These are phyloP conservation scores for Eledona agricola DNA, from an alignment of 2,888 invertebrate genomes.

Conservation along the genomic window DNA sequence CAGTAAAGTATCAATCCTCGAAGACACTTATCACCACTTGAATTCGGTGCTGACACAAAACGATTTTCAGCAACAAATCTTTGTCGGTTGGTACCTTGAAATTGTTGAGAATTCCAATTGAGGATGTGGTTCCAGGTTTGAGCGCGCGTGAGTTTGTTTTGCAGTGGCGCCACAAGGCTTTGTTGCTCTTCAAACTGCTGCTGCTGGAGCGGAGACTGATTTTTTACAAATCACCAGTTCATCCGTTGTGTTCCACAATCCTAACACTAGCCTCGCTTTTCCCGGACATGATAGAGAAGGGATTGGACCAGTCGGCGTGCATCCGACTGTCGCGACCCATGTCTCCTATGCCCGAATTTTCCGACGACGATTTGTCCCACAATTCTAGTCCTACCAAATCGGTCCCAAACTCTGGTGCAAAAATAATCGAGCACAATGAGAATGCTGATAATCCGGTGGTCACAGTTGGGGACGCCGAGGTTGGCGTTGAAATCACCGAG, in stretches of 20 bases:
- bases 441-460: constrained; percentile 42
- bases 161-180: constrained; percentile 89
- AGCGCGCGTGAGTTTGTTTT: constrained; percentile 83
- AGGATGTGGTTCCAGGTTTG: constrained; percentile 73
- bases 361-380: constrained; percentile 62
- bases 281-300: constrained; percentile 88
- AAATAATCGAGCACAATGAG: constrained; percentile 34
- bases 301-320: constrained; percentile 83
- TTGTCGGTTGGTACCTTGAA: constrained; percentile 71
- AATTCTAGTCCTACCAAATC: constrained; percentile 50
- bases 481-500: constrained; percentile 60
- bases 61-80: constrained; percentile 71
- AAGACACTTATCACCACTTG: constrained; percentile 92
- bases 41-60: constrained; percentile 80
- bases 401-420: too few species aligned
- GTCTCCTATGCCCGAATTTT: constrained; percentile 76
- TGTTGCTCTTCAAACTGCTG: constrained; percentile 91
- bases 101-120: constrained; percentile 11
- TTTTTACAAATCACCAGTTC: constrained; percentile 93
- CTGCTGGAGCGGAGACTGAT: constrained; percentile 89
- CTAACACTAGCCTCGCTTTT: constrained; percentile 89
- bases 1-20: constrained; percentile 83
- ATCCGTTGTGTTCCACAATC: constrained; percentile 85
- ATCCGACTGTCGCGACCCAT: constrained; percentile 79
- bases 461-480: constrained; percentile 49